These are phyloP conservation scores for Drosophila triauraria DNA, from an alignment of 1,140 invertebrate species.

Conservation along the genomic window DNA sequence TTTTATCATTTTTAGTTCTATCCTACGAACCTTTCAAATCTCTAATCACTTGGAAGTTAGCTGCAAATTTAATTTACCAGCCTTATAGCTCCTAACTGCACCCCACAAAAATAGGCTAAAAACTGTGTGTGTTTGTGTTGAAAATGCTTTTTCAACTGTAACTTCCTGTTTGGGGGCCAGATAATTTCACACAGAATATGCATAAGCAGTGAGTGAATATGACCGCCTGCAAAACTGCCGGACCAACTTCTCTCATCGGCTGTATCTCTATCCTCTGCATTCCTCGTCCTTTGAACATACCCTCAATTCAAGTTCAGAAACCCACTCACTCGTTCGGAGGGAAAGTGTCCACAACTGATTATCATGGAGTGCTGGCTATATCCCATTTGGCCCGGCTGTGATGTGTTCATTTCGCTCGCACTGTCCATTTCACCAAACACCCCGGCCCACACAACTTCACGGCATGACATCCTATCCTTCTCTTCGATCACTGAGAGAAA, in stretches of 20 bases:
- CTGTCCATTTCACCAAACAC: slow-evolving; percentile 2
- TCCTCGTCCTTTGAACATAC: background rate
- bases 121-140: background rate
- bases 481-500: slow-evolving; percentile 17
- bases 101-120: background rate
- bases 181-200: slow-evolving; percentile 47
- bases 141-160: slow-evolving; percentile 27
- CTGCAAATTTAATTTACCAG: slow-evolving; percentile 15
- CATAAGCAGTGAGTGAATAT: slow-evolving; percentile 53
- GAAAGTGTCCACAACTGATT: slow-evolving; percentile 58
- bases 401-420: slow-evolving; percentile 49
- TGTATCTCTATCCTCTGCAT: too few relatives aligned
- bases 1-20: too few relatives aligned
- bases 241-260: slow-evolving; percentile 22
- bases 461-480: slow-evolving; percentile 1
- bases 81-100: background rate
- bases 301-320: slow-evolving; percentile 8
- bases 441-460: slow-evolving; percentile 6
- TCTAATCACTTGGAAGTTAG: slow-evolving; percentile 5
- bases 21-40: too few relatives aligned
- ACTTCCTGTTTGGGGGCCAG: slow-evolving; percentile 25
- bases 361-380: slow-evolving; percentile 51
- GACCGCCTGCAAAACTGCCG: slow-evolving; percentile 25
- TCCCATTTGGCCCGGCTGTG: slow-evolving; percentile 46
- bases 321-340: slow-evolving; percentile 5